Evolutionary conservation across 2,888 invertebrate genomes (phyloP), one percentile per base, ranked within the genome.

Genomic region (Mimachlamys varia): DNA sequence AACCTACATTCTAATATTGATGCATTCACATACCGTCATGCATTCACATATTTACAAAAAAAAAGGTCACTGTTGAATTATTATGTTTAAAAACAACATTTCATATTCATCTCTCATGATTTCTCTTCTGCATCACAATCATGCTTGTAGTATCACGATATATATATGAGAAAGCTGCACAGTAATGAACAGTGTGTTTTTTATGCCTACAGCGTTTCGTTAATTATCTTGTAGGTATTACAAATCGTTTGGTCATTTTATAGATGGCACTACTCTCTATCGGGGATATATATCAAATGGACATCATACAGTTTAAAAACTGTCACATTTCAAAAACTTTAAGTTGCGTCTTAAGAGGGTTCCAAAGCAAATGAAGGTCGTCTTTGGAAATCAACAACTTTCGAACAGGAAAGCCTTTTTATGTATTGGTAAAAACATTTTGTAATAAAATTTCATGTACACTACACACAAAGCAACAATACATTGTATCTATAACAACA

Each of bases 401-500:
- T 15, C 10, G 76, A 76, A 76, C 76, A 76, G 76, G 76, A 10
- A 33, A 76, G 76, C 76, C 33, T 76, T 27, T 0, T 13, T 76
- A 15, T 76, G 76, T 33, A 33, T 33, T 33, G 76, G 76, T 76
- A 76, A 76, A 76, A 76, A 76, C 76, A 76, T 76, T 27, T 76
- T 33, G 76, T 62, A 76, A 76, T 76, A 76, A 76, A 76, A 33
- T 76, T 76, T 76, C 76, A 76, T 76, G 33, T 76, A 33, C 76
- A 76, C 76, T 76, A 76, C 76, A 76, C 76, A 76, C 76, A 76
- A 76, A 76, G 76, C 76, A 76, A 76, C 76, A 76, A 76, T 76
- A 76, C 76, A 76, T 33, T 27, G 27, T 76, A 33, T 76, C 76
- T 76, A 76, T 76, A 76, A 76, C 76, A 76, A 76, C 76, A 76